Base-by-base conservation (phyloP, 2,797 vertebrate genomes). In the Numenius phaeopus region DNA sequence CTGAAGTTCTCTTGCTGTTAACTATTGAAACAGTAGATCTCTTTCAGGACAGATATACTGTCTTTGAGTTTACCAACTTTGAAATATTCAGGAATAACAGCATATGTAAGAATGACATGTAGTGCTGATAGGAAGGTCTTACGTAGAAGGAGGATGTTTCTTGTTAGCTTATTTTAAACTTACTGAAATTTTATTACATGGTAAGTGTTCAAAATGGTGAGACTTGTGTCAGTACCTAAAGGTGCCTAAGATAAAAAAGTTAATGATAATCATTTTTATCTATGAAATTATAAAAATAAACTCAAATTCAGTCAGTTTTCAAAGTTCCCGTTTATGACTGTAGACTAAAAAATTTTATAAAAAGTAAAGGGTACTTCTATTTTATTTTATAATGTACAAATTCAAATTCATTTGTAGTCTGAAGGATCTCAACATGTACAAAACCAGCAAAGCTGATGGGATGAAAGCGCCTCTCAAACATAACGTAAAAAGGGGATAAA, bases 391-490 rank as follows among this genome's bases (percentile, higher is more conserved):
- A 61, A 30, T 57, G 32, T 30, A 82, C 29, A 88, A 88, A 81
- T 90, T 89, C 47, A 85, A 66, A 92, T 83, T 92, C 10, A 80
- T 91, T 91, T 94, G 40, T 96, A 80, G 39, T 88, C 66, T 72
- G 72, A 89, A 94, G 46, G 37, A 78, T 89, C 86, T 92, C 42
- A 82, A 64, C 8, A 8, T n/a, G 55, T 75, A 92, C 34, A 85
- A 96, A 93, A 55, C 0, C 20, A 86, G 42, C 13, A 88, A 87
- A 92, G 73, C 34, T 92, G 65, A 89, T 82, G 75, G 75, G 66
- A 82, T 92, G 34, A 92, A 83, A 92, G 69, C 90, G 52, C 6
- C n/a, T 95, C 88, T 88, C 46, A 94, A 97, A 83, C n/a, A 67
- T 57, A 90, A 77, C 11, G 12, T 92, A 75, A 92, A 21, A 24